Base-by-base conservation (phyloP, 2,797 vertebrate species). In the Halcyon leucocephala region DNA sequence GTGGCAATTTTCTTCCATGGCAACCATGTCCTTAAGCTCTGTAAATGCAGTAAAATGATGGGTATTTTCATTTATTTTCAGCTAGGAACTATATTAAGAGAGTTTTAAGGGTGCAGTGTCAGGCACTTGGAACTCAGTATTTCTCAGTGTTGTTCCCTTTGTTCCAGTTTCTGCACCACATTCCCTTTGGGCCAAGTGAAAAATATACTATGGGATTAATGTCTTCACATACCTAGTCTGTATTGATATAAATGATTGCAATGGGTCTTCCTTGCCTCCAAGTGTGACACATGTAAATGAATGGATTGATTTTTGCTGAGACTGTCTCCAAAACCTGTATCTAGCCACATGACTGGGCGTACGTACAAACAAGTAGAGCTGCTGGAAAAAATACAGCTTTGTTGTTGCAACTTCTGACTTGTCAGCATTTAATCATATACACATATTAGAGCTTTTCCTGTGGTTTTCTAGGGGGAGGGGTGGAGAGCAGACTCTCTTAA, bases 1-100 rank as follows among this genome's bases (percentile, higher is more conserved):
- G 77, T 52, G 46, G 82, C 81, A 89, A 77, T 95, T 92, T 94
- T 89, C 26, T 64, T 95, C 88, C 74, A 90, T 80, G 80, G 90
- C 49, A 97, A 93, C 83, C 26, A 44, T 69, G 62, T 89, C 65
- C 44, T 89, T 86, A 94, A 96, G 82, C 58, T 86, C 73, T 74
- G 69, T 69, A 95, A 97, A 89, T 44, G 62, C 67, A 95, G 44
- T 57, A 57, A 91, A 77, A 89, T 91, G 37, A 94, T 41, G 46
- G 54, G 52, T 73, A 90, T 86, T 94, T 96, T 91, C 5, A 89
- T 73, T 91, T 91, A 54, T 91, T 96, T 95, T 22, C 86, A 90
- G 58, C 71, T 82, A 91, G 70, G 35, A 97, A 86, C 58, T 85
- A 83, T 73, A 71, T 85, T 87, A 89, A 73, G 55, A 93, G 73